Percentiles rank a stretch among this genome's conserved stretches.
These are phyloP conservation scores for Tethya wilhelma DNA, from an alignment of 37 sponge, comb jelly and placozoan species.

Conservation along the genomic window DNA sequence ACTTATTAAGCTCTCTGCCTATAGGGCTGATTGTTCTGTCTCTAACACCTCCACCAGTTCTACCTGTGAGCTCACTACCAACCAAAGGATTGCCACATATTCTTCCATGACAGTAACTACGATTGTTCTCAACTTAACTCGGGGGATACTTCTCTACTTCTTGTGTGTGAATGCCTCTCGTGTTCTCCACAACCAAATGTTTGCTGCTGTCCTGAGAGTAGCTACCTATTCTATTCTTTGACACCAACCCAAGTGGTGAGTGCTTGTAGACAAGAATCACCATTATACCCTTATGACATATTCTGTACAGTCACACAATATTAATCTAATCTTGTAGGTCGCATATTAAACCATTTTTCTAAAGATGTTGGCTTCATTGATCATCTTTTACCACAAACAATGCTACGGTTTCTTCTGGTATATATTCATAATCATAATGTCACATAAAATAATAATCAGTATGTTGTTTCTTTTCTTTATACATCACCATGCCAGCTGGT, in stretches of 20 bases:
- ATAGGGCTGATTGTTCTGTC: constrained; percentile 47
- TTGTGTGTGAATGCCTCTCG: constrained; percentile 51
- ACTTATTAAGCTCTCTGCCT: background rate
- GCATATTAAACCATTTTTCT: constrained; percentile 76
- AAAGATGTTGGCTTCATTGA: constrained; percentile 80
- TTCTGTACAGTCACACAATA: too few relatives aligned
- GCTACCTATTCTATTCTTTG: constrained; percentile 81
- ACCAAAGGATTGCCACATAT: constrained; percentile 49
- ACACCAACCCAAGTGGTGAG: constrained; percentile 79
- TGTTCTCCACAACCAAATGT: constrained; percentile 60
- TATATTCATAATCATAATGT: too few relatives aligned
- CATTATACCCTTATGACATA: too few relatives aligned
- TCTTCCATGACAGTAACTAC: constrained; percentile 13
- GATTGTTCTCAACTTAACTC: constrained; percentile 23
- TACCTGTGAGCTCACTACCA: constrained; percentile 11
- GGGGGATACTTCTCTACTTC: constrained; percentile 33
- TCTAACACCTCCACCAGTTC: background rate
- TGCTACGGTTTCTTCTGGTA: constrained; percentile 54
- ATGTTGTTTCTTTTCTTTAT: too few relatives aligned
- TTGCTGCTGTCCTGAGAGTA: constrained; percentile 55
- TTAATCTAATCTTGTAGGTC: constrained; percentile 34
- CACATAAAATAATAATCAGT: too few relatives aligned
- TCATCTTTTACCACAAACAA: constrained; percentile 60
- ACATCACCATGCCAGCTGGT: too few relatives aligned
- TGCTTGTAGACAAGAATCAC: too few relatives aligned